Evolutionary conservation across 2,888 invertebrate genomes (phyloP), one percentile per base, ranked within the genome.

Genomic region (Helicoverpa assulta): DNA sequence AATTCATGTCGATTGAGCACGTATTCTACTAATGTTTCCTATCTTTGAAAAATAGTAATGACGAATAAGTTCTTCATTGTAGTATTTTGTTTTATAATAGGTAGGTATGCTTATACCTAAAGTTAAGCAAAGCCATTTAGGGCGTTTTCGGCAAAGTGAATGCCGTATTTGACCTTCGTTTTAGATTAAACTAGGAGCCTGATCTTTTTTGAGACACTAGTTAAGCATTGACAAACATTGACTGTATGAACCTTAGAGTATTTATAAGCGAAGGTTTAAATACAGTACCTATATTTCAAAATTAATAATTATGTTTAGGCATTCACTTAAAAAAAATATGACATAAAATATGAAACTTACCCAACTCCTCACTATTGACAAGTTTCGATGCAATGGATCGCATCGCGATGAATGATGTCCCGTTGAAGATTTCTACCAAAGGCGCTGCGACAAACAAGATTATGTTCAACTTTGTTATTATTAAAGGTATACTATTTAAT

Each of bases 341-440:
- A 40, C 40, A 43, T 43, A 5, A 16, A 43, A 43, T 43, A 43
- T 5, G 43, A 43, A 47, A 85, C 92, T 96, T 93, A 96, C 97
- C 97, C 74, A 97, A 95, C 91, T 97, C 97, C 81, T 97, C 97
- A 8, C 97, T 96, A 33, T 97, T 97, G 58, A 97, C 97, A 55
- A 97, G 91, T 90, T 97, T 98, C 0, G 97, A 97, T 8, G 97
- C 97, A 76, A 98, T 97, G 4, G 97, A 97, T 81, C 97, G 93
- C 97, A 97, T 97, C 0, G 97, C 97, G 76, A 98, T 97, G 85
- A 97, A 97, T 1, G 97, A 97, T 1, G 97, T 97, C 5, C 97
- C 97, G 82, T 97, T 97, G 75, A 97, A 96, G 81, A 97, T 97
- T 89, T 97, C 97, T n/a, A 97, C 96, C 67, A 97, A 91, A 2